Evolutionary conservation across 1,140 invertebrate genomes (phyloP), one percentile per base, ranked within the genome.

Genomic region (Ostrea edulis): DNA sequence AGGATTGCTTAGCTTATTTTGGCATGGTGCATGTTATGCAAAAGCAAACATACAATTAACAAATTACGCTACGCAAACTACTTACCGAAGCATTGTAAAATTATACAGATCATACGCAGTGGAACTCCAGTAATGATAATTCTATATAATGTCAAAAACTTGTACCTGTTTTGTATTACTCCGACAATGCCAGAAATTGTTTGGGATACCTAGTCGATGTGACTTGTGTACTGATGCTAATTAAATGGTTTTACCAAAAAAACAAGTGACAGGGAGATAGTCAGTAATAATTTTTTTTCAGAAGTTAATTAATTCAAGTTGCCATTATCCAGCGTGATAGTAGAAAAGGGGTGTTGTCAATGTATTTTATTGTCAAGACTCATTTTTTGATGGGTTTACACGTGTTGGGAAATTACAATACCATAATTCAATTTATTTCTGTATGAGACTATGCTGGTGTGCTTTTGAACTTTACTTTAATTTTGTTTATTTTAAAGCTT

Each of bases 71-170:
- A 77, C 68, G 25, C 25, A 77, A 77, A 77, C 68, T 77, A 77
- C 68, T 77, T 77, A 77, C 68, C 14, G 17, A 77, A 29, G 68
- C 25, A 77, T 77, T 77, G 68, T 77, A 77, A 77, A 29, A 77
- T 77, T 29, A 77, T 77, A 25, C 68, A 77, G 68, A 77, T 77
- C 29, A 77, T 77, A 35, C 68, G 17, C 2, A 77, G 68, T 35
- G 68, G 68, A 77, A 77, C 25, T 77, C 25, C 14, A 77, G 68
- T 77, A 22, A 77, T 9, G 68, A 29, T 77, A 77, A 77, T 35
- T 77, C 68, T 29, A 77, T 77, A 35, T 77, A 77, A 77, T 77
- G 68, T 77, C 68, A 77, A 77, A 77, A 77, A 77, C 68, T 77
- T 77, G 68, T 29, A 35, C 11, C 68, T 77, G 68, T 77, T 77